Base-by-base conservation (phyloP, 2,888 invertebrate species). In the Cerceris rybyensis region DNA sequence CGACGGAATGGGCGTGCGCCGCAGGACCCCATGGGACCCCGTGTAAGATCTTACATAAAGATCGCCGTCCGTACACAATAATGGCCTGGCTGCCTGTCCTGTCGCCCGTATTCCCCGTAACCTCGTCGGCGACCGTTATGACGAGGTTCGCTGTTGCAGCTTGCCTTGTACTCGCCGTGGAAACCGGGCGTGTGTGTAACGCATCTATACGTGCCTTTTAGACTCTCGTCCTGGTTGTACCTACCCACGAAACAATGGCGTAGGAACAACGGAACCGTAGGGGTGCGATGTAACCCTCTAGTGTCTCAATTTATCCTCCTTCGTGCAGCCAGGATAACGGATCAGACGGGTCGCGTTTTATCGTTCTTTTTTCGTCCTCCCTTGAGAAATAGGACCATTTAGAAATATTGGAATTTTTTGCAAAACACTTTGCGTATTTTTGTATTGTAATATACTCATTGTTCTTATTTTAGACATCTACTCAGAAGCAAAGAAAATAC, bases 21-120 rank as follows among this genome's bases (percentile, higher is more conserved):
- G 82, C 88, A 83, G 84, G 87, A 85, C 85, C 86, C 84, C 83
- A 78, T 71, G 78, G 80, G 83, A 84, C 81, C 83, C 88, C 89
- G 88, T 90, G 90, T 88, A 89, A 90, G 90, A 89, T 89, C 90
- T 89, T 87, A 85, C 87, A 90, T 89, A 91, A 90, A 91, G 91
- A 91, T 91, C 88, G 87, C 85, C 87, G 88, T 85, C 83, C 73
- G 80, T 77, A 66, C 80, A 87, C 88, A 89, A 90, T 89, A 90
- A 90, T 88, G 87, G 89, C 74, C 81, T 80, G 81, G 80, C 82
- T 81, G 85, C 70, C 82, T 79, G 88, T 86, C 85, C 81, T 85
- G 85, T 85, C 85, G 84, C 85, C 86, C 84, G 85, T 88, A 86
- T 88, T 87, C 87, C 87, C 83, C 85, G 72, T 85, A 86, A 86